Conservation (phyloP, 2,113 vertebrate genomes). For the Apodemus speciosus region DNA sequence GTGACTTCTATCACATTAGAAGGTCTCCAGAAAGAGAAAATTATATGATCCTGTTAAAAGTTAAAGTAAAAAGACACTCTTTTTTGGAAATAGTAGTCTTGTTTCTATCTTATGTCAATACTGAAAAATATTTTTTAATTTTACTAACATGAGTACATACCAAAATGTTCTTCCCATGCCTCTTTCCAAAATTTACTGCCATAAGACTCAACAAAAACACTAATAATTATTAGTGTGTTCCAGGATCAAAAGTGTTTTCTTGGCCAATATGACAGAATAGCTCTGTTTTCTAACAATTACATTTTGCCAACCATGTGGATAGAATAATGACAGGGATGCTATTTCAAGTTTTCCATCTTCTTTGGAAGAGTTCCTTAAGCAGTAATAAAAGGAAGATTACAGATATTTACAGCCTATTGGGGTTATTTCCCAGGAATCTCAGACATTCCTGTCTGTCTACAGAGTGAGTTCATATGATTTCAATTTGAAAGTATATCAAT, state of each 20-base stretch:
- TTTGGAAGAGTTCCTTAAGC: constrained; percentile 26
- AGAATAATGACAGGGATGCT: constrained; percentile 42
- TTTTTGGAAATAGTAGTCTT: not conserved
- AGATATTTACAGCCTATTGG: constrained; percentile 37
- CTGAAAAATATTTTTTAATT: constrained; percentile 42
- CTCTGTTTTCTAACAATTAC: constrained; percentile 66
- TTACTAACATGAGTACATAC: not conserved
- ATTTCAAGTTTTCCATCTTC: constrained; percentile 53
- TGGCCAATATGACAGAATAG: constrained; percentile 3
- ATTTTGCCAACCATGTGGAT: constrained; percentile 48
- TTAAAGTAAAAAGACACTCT: not conserved
- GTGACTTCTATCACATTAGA: not conserved
- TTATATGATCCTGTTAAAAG: constrained; percentile 15
- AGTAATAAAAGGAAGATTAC: not conserved
- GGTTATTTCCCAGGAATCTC: not conserved
- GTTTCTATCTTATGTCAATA: not conserved
- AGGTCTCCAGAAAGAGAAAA: not conserved
- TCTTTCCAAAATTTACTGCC: not conserved
- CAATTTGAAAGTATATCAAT: constrained; percentile 38
- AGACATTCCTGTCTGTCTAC: constrained; percentile 10
- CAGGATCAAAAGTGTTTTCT: constrained; percentile 41
- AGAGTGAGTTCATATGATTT: constrained; percentile 21
- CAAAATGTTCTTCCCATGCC: constrained; percentile 3
- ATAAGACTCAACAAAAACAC: not conserved
- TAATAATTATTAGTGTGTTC: not conserved